Base-by-base conservation (phyloP, 2,888 invertebrate species). In the Capitulum mitella region DNA sequence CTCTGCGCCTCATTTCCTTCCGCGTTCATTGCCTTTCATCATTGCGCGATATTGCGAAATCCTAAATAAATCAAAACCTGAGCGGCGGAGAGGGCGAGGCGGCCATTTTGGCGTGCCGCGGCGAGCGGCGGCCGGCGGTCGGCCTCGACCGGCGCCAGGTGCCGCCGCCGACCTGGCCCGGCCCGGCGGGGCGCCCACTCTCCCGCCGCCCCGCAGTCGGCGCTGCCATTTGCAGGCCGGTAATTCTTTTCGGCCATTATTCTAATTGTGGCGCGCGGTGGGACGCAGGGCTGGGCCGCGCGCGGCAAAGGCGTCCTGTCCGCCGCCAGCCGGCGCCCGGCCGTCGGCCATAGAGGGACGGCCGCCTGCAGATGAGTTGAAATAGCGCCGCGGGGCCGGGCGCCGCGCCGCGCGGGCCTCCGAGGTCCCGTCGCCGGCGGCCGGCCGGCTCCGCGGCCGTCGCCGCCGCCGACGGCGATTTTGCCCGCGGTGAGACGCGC, bases 161-260 rank as follows among this genome's bases (percentile, higher is more conserved):
- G 19, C 34, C 19, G 34, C 5, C 8, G 64, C 14, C 22, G 64
- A 34, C 64, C 64, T 5, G 64, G 34, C 5, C 34, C 34, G 34
- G 19, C 19, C 64, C 34, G 34, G 34, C 64, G 64, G 64, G 61
- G 5, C 34, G 64, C 34, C 34, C 64, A 19, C 3, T 34, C 19
- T 3, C 34, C 34, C 64, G 32, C 34, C 34, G 19, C 64, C 32
- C 34, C 64, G 19, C 64, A 19, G 34, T 19, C 34, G 34, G 32
- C 64, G 19, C 34, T 34, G 64, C 32, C 64, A 34, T 16, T 34
- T 29, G 64, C 64, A 16, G 64, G 3, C 16, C 64, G 64, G 34
- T 64, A 64, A 64, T 64, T 64, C 64, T 64, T 64, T 64, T 64
- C 64, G 29, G 34, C 64, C 64, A 64, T 64, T 64, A 64, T 64